These are phyloP conservation scores for Silurus asotus DNA, from an alignment of 2,113 vertebrate species.

Conservation along the genomic window DNA sequence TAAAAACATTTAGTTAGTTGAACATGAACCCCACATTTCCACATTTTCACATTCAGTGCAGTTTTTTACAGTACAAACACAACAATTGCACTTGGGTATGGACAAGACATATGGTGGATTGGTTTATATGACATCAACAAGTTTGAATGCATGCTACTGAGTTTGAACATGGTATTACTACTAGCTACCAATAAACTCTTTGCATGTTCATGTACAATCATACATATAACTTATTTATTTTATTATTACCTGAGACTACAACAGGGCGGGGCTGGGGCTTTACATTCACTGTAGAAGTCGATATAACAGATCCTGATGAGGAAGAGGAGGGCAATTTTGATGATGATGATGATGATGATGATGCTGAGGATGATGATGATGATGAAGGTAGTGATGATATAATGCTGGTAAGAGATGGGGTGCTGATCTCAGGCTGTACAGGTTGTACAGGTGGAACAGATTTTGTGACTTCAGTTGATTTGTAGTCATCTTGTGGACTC, in stretches of 20 bases:
- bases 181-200: not conserved
- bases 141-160: not conserved
- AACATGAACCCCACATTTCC: not conserved
- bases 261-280: constrained; percentile 47
- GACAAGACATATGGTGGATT: not conserved
- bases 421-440: constrained; percentile 48
- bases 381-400: constrained; percentile 49
- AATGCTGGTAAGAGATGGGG: constrained; percentile 51
- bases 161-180: not conserved
- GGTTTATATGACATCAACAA: not conserved
- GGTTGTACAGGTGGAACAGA: constrained; percentile 14
- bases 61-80: not conserved
- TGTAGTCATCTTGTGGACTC: constrained; percentile 59
- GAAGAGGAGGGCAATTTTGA: constrained; percentile 51
- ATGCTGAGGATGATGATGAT: constrained; percentile 47
- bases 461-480: constrained; percentile 53
- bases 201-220: not conserved
- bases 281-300: constrained; percentile 47
- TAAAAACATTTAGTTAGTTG: not conserved
- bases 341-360: constrained; percentile 54
- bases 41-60: not conserved
- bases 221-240: not conserved
- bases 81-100: not conserved
- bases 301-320: constrained; percentile 48
- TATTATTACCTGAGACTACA: constrained; percentile 64